Conservation (phyloP, 92 coral and sea anemone species). For the Heteractis magnifica region DNA sequence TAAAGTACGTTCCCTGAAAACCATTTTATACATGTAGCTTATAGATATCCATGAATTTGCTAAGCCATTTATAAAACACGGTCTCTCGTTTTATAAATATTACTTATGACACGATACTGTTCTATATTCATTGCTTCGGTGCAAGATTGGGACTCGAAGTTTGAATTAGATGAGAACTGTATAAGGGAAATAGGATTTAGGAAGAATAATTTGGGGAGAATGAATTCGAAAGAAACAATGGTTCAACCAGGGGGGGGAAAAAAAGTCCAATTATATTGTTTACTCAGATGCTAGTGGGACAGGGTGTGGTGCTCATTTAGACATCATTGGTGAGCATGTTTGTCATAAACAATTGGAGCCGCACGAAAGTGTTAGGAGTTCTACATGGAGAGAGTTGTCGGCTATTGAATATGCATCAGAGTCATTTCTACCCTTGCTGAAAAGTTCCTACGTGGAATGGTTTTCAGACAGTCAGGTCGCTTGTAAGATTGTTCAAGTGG, state of each 20-base stretch:
- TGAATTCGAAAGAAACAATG: neutral
- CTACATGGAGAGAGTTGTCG: constrained; percentile 53
- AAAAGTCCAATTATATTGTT: constrained; percentile 24
- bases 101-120: constrained; percentile 59
- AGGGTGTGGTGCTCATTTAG: constrained; percentile 54
- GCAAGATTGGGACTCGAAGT: neutral
- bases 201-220: neutral
- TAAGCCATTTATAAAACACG: too few species aligned
- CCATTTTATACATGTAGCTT: too few species aligned
- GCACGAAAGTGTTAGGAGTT: constrained; percentile 26
- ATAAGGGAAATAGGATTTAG: neutral
- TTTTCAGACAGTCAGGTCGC: constrained; percentile 52
- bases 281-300: constrained; percentile 49
- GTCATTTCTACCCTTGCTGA: constrained; percentile 20
- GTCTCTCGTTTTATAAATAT: too few species aligned
- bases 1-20: too few species aligned
- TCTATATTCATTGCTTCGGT: constrained; percentile 44
- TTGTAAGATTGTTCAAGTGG: constrained; percentile 26
- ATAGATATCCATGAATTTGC: too few species aligned
- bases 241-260: neutral
- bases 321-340: constrained; percentile 34
- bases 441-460: constrained; percentile 23
- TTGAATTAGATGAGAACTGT: neutral
- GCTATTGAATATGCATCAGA: constrained; percentile 34
- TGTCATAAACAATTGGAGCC: constrained; percentile 46